phyloP scores from a whole-genome alignment of 2,888 invertebrate species.

The Ochropleura leucogaster region DNA sequence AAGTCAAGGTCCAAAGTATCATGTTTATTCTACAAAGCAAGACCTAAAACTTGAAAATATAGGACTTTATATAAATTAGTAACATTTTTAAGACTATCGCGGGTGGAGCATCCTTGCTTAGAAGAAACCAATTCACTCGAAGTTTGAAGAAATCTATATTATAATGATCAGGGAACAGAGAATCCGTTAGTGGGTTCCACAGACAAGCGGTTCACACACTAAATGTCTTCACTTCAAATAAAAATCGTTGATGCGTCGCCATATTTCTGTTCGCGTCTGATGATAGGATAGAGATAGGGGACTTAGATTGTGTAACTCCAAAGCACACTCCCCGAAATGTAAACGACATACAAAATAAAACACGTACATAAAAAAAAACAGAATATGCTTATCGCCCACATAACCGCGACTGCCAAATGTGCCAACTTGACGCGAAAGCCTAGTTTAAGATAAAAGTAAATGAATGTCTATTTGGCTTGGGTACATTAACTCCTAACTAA shows the following conservation, averaged over 20 bases:
- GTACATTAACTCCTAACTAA: conserved; percentile 33
- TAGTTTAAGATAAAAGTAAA: conserved; percentile 34
- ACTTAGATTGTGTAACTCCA: not conserved
- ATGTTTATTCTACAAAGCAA: not conserved
- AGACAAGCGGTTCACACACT: not conserved
- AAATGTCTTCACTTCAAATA: not conserved
- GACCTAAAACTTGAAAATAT: not conserved
- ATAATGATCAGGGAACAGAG: not conserved
- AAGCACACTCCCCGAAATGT: not conserved
- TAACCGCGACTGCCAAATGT: not conserved
- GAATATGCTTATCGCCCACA: not conserved
- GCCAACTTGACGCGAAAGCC: conserved; percentile 2
- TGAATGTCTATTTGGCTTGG: conserved; percentile 23
- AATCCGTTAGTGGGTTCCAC: not conserved
- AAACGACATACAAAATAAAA: too few species aligned
- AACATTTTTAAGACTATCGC: not conserved
- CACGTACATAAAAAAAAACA: not conserved
- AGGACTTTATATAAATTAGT: too few species aligned
- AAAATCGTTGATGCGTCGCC: not conserved
- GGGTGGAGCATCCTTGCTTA: not conserved
- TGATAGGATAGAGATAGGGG: not conserved
- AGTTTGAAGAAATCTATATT: not conserved
- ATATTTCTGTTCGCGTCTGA: not conserved
- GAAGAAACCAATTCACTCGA: not conserved
- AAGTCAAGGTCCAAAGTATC: not conserved